Evolutionary conservation across 2,797 vertebrate species (phyloP), one percentile per base, ranked within the genome.

Genomic region (Pelodytes ibericus): DNA sequence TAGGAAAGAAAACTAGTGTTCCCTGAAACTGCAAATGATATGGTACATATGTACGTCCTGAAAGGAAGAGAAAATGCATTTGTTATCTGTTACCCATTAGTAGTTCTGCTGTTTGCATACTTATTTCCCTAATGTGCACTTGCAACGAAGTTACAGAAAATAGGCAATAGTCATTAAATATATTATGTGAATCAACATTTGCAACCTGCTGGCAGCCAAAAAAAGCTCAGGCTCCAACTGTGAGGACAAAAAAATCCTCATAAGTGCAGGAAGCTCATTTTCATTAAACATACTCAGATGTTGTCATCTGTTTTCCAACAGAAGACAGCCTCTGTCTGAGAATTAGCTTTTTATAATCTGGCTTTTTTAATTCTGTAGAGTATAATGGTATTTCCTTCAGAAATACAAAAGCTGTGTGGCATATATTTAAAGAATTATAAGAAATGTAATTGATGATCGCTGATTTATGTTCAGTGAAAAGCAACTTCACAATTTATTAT

Each of bases 81-180:
- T 81, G 4, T 81, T 79, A 75, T 60, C 24, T 76, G 49, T n/a
- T 58, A 85, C 57, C 49, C 59, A 86, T 80, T 65, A 81, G 10
- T 29, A 36, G 57, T 70, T 67, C 56, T 72, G 25, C 20, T 84
- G 51, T 75, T 85, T 80, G 62, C 74, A 53, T 39, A 76, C 81
- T 81, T 85, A 74, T 71, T 75, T 88, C 71, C 82, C 81, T 82
- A 81, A 73, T 68, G 60, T 0, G 0, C 62, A 80, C 81, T 87
- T 80, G 22, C 68, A 82, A 82, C 83, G 33, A 84, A 77, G 74
- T 83, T 69, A 68, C 44, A 75, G 65, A 82, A 80, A 6, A 74
- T 44, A 56, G 58, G 70, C 79, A 85, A 83, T 20, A 74, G 31
- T 25, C 71, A 80, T 78, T 83, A 84, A 82, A 81, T 76, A 82